Evolutionary conservation across 2,888 invertebrate species (phyloP), one percentile per base, ranked within the genome.

Genomic region (Esperia sulphurella): DNA sequence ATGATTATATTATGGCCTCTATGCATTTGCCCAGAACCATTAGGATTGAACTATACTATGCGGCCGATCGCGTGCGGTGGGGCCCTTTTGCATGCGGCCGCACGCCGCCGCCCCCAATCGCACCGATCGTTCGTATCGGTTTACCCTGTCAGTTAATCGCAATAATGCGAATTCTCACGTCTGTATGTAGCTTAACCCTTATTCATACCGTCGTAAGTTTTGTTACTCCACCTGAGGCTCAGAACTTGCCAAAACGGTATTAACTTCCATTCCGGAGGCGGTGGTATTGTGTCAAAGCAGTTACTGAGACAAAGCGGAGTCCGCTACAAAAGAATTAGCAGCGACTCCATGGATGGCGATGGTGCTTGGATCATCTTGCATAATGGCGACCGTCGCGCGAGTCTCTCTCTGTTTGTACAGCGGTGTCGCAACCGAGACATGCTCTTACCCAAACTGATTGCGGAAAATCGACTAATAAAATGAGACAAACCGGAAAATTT

Each of bases 371-470:
- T 63, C 58, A 61, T 60, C 65, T 82, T 81, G 68, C 78, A 71
- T 76, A 80, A 80, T 58, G 50, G 46, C 48, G 49, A 43, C 45
- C 48, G 49, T 45, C 45, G 47, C 51, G 33, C 51, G 48, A 59
- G 53, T n/a, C 61, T 57, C 61, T 57, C n/a, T 35, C 8, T 71
- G 74, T 74, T 63, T 45, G 38, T 21, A 21, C 21, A 63, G 61
- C 67, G 50, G 57, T 52, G 58, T 79, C 76, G 76, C 70, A 59
- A 68, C 76, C 59, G 58, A 64, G 75, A 74, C 66, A 76, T 79
- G 70, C 67, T 78, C 68, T 82, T 77, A 71, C 77, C 71, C 58
- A 79, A 80, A 77, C 66, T 67, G 73, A 78, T 78, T 75, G 79
- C 75, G 65, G 76, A 68, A 76, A 82, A 76, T 68, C 65, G 58